These are phyloP conservation scores for Tiaroga cobitis DNA, from an alignment of 2,797 vertebrate species.

Conservation along the genomic window DNA sequence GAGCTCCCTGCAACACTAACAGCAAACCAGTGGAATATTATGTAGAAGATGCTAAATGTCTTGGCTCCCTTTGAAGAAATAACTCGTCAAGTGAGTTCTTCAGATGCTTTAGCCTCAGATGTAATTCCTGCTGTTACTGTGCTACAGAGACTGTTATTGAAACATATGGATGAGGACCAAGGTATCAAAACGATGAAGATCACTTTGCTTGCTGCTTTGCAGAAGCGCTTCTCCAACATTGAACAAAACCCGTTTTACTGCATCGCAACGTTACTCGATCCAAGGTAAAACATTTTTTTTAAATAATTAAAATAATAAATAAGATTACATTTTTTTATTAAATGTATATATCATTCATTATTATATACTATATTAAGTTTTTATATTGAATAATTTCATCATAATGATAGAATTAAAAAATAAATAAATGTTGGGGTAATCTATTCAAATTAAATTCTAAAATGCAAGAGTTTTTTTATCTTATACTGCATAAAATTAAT, in stretches of 20 bases:
- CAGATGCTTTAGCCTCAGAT: background rate
- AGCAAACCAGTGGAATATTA: conserved; percentile 41
- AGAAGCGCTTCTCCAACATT: background rate
- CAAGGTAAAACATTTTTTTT: no score
- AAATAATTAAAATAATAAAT: no score
- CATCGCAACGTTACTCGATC: background rate
- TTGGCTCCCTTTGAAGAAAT: background rate
- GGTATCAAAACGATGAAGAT: background rate
- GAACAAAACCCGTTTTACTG: background rate
- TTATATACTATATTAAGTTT: no score
- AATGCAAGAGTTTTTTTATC: no score
- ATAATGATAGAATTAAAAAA: no score
- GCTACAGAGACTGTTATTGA: background rate
- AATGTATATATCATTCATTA: no score
- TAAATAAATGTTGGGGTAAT: no score
- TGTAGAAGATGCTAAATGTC: background rate
- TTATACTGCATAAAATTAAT: no score
- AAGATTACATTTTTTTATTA: no score
- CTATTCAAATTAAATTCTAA: no score
- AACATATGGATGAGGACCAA: background rate
- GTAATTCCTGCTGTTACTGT: background rate
- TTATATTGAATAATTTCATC: no score
- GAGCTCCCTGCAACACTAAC: background rate
- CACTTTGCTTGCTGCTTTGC: background rate
- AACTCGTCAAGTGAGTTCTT: background rate